These are phyloP conservation scores for Telenomus remus DNA, from an alignment of 1,140 invertebrate species.

Conservation along the genomic window DNA sequence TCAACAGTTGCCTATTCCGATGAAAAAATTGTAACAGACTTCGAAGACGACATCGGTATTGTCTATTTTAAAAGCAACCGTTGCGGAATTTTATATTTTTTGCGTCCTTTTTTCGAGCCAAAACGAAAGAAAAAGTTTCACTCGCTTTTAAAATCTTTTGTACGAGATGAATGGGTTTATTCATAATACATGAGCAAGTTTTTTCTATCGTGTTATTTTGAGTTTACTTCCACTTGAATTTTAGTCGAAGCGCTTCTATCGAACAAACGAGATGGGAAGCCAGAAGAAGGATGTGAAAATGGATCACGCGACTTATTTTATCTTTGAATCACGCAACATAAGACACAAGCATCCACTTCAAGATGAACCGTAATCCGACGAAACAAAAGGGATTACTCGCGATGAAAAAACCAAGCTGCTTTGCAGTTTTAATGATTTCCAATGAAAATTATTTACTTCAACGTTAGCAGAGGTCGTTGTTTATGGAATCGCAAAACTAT, in stretches of 20 bases:
- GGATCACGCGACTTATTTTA: slow-evolving; percentile 42
- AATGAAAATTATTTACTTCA: too few species aligned
- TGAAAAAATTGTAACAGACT: too few species aligned
- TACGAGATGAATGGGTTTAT: neutral
- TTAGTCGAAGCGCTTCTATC: slow-evolving; percentile 16
- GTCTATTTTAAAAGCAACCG: too few species aligned
- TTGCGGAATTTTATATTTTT: too few species aligned
- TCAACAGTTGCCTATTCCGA: too few species aligned
- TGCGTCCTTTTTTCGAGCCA: too few species aligned
- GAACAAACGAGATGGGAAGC: slow-evolving; percentile 22
- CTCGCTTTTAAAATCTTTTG: neutral
- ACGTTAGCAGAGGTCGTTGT: too few species aligned
- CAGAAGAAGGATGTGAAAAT: slow-evolving; percentile 27
- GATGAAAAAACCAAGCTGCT: neutral
- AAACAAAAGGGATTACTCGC: slow-evolving; percentile 12
- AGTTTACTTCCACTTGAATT: slow-evolving; percentile 12
- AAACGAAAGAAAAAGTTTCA: too few species aligned
- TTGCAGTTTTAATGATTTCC: too few species aligned
- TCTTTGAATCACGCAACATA: slow-evolving; percentile 43
- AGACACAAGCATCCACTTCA: slow-evolving; percentile 33
- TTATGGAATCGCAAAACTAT: too few species aligned
- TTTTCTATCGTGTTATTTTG: slow-evolving; percentile 6
- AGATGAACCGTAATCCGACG: slow-evolving; percentile 16
- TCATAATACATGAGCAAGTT: neutral
- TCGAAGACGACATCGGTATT: too few species aligned